phyloP scores from a whole-genome alignment of 1,140 invertebrate genomes.

The Scaptomyza montana region DNA sequence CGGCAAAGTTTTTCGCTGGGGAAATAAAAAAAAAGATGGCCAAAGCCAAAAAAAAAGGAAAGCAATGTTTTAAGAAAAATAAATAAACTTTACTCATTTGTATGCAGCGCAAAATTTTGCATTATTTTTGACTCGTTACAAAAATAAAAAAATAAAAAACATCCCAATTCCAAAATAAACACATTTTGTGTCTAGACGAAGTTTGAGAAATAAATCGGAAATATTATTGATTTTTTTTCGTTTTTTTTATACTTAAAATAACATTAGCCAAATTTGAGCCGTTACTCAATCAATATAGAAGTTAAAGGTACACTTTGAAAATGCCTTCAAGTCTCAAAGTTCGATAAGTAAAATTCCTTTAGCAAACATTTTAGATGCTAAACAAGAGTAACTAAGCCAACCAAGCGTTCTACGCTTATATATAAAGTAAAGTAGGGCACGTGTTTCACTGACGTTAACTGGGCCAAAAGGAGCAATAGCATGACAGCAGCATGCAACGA shows the following conservation, averaged over 20 bases:
- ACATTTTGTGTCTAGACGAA: conserved; percentile 32
- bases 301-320: background rate
- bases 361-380: conserved; percentile 9
- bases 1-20: conserved; percentile 59
- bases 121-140: conserved; percentile 79
- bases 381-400: conserved; percentile 15
- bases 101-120: conserved; percentile 79
- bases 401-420: no score
- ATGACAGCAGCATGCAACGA: background rate
- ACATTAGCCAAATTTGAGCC: background rate
- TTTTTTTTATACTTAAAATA: background rate
- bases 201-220: conserved; percentile 20
- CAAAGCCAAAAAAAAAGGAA: conserved; percentile 51
- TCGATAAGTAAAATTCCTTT: conserved; percentile 15
- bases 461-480: background rate
- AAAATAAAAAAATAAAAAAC: no score
- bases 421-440: background rate
- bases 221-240: background rate
- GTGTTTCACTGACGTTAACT: background rate
- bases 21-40: conserved; percentile 31
- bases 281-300: background rate
- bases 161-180: conserved; percentile 46
- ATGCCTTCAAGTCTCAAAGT: conserved; percentile 8
- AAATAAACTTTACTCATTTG: conserved; percentile 82
- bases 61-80: conserved; percentile 58